Percentiles rank a stretch among this genome's conserved stretches.
Evolutionary conservation across 1,140 invertebrate genomes (phyloP).

Genomic region (Gonatopus flavifemur): DNA sequence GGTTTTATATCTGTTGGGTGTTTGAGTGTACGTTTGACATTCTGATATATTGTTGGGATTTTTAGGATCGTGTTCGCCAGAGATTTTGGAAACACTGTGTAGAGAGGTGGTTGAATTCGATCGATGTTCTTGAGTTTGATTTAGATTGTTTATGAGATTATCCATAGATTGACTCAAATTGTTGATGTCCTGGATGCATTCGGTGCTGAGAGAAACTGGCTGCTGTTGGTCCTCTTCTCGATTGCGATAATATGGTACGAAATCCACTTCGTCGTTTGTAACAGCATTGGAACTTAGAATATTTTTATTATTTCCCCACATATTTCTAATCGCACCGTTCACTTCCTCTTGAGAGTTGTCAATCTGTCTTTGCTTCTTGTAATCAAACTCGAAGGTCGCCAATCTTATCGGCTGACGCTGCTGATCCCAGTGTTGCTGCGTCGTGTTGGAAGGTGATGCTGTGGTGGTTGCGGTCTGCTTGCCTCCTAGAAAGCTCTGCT

Average conservation of each 20-base stretch:
- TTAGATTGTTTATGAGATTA: constrained; percentile 34
- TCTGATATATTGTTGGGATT: too few relatives aligned
- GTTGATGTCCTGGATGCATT: constrained; percentile 32
- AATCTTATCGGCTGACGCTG: constrained; percentile 55
- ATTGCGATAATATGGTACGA: constrained; percentile 23
- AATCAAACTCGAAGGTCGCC: constrained; percentile 49
- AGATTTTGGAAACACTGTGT: too few relatives aligned
- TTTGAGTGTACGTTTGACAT: constrained; percentile 15
- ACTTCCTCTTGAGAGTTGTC: constrained; percentile 11
- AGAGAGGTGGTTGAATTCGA: too few relatives aligned
- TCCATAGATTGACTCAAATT: constrained; percentile 30
- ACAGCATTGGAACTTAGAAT: background rate
- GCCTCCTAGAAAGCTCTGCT: constrained; percentile 58
- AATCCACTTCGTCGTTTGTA: constrained; percentile 25
- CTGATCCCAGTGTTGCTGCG: constrained; percentile 56
- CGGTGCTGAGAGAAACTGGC: constrained; percentile 28
- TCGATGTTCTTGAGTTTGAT: constrained; percentile 15
- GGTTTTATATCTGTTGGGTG: background rate
- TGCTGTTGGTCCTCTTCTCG: constrained; percentile 18
- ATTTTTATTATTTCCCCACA: constrained; percentile 2
- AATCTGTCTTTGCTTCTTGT: constrained; percentile 29
- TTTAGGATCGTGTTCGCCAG: constrained; percentile 9
- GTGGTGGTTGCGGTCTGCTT: constrained; percentile 42
- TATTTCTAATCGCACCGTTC: constrained; percentile 7
- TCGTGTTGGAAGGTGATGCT: constrained; percentile 41